Evolutionary conservation across 2,113 vertebrate species (phyloP).

Genomic region (Callospermophilus lateralis): DNA sequence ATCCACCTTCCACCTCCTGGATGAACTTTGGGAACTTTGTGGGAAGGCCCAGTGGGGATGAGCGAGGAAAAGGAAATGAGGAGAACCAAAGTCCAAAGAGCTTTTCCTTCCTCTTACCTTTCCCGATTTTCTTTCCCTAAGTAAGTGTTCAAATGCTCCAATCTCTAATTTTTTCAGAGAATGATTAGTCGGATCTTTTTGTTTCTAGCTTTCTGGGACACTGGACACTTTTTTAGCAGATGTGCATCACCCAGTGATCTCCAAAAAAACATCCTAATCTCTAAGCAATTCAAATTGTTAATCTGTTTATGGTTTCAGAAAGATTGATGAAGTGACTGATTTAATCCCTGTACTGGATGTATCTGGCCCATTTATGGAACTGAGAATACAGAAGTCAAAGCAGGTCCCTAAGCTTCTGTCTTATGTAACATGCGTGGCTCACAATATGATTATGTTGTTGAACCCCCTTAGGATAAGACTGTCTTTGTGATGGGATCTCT

Average conservation of each 20-base stretch:
- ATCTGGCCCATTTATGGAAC: not conserved
- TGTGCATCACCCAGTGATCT: not conserved
- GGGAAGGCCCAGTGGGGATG: not conserved
- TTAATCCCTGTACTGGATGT: not conserved
- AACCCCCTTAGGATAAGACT: not conserved
- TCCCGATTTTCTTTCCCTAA: not conserved
- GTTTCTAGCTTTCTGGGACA: constrained; percentile 13
- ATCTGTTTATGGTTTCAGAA: not conserved
- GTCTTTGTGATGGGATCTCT: not conserved
- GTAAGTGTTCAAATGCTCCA: not conserved
- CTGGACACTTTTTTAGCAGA: not conserved
- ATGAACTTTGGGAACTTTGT: not conserved
- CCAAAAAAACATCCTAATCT: not conserved
- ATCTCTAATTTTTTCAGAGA: not conserved
- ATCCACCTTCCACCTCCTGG: not conserved
- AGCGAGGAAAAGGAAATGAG: not conserved
- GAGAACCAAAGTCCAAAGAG: not conserved
- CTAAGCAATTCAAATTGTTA: not conserved
- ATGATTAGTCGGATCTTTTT: not conserved
- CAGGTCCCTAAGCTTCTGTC: not conserved
- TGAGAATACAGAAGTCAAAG: not conserved
- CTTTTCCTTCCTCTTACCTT: constrained; percentile 1
- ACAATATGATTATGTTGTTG: not conserved
- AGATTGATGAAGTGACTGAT: not conserved
- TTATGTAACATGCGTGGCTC: not conserved